These are phyloP conservation scores for Scortum barcoo DNA, from an alignment of 2,113 vertebrate genomes.

Conservation along the genomic window DNA sequence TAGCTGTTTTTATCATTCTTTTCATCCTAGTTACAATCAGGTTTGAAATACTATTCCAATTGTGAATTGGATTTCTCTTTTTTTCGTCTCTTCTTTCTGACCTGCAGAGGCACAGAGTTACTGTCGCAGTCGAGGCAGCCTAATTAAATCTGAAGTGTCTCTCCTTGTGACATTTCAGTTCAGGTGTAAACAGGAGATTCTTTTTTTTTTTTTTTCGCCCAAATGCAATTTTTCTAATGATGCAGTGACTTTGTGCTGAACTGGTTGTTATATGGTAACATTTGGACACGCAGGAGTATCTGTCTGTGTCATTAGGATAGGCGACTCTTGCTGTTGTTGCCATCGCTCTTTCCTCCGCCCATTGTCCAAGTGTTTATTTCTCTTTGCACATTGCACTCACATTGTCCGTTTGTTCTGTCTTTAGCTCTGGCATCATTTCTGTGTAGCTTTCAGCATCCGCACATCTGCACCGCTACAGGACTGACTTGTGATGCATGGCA, in stretches of 20 bases:
- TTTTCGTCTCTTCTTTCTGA: slow-evolving; percentile 18
- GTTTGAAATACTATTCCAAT: slow-evolving; percentile 49
- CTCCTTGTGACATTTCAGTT: slow-evolving; percentile 46
- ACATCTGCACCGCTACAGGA: slow-evolving; percentile 64
- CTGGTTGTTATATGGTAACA: slow-evolving; percentile 12
- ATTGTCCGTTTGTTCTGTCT: slow-evolving; percentile 57
- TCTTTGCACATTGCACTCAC: slow-evolving; percentile 65
- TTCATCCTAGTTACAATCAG: slow-evolving; percentile 48
- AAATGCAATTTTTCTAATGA: slow-evolving; percentile 38
- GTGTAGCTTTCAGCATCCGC: slow-evolving; percentile 52
- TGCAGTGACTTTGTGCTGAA: slow-evolving; percentile 24
- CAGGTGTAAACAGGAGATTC: slow-evolving; percentile 17
- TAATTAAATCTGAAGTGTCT: slow-evolving; percentile 55
- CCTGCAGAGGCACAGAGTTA: slow-evolving; percentile 46
- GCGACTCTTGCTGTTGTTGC: slow-evolving; percentile 34
- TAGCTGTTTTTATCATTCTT: slow-evolving; percentile 53
- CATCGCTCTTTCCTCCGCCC: slow-evolving; percentile 67
- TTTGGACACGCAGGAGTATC: slow-evolving; percentile 20
- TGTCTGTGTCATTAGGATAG: slow-evolving; percentile 26
- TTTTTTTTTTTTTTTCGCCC: slow-evolving; percentile 3
- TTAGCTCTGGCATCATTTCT: slow-evolving; percentile 45
- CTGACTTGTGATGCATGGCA: slow-evolving; percentile 76
- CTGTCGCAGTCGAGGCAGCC: slow-evolving; percentile 41
- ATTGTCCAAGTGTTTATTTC: slow-evolving; percentile 66
- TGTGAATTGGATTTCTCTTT: slow-evolving; percentile 31